These are phyloP conservation scores for Dolichopus griseipennis DNA, from an alignment of 2,888 invertebrate genomes.

Conservation along the genomic window DNA sequence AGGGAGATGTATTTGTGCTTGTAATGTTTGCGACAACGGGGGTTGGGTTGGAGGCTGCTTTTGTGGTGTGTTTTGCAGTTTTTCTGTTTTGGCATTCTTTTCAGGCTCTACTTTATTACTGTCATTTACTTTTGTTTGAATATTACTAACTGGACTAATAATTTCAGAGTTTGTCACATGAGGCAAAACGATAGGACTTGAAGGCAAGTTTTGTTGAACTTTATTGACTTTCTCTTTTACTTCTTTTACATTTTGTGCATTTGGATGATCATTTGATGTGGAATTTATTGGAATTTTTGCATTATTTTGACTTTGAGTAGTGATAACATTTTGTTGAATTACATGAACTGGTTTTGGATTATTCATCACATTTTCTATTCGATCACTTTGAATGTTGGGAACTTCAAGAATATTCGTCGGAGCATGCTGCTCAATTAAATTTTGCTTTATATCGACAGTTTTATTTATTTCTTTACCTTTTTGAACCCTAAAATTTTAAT, in stretches of 20 bases:
- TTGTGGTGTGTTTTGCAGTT: constrained; percentile 15
- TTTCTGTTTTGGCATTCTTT: background rate
- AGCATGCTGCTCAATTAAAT: background rate
- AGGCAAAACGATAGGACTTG: constrained; percentile 17
- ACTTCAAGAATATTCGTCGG: background rate
- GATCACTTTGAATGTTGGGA: background rate
- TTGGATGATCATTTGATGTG: background rate
- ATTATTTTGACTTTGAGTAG: constrained; percentile 12
- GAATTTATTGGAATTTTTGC: constrained; percentile 1
- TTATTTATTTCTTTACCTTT: background rate
- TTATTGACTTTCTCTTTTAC: constrained; percentile 14
- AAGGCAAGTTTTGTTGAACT: constrained; percentile 18
- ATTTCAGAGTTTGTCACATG: constrained; percentile 21
- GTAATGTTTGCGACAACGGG: constrained; percentile 16
- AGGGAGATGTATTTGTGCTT: constrained; percentile 17
- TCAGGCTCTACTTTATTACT: constrained; percentile 12
- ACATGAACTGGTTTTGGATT: constrained; percentile 9
- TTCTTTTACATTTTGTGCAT: background rate
- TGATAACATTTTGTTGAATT: constrained; percentile 17
- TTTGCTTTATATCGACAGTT: background rate
- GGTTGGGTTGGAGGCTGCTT: constrained; percentile 14
- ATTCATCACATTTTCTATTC: background rate
- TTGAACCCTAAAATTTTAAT: background rate
- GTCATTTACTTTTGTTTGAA: constrained; percentile 8
- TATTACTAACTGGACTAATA: constrained; percentile 16